Conservation (phyloP, 2,888 invertebrate species). For the Globia sparganii region DNA sequence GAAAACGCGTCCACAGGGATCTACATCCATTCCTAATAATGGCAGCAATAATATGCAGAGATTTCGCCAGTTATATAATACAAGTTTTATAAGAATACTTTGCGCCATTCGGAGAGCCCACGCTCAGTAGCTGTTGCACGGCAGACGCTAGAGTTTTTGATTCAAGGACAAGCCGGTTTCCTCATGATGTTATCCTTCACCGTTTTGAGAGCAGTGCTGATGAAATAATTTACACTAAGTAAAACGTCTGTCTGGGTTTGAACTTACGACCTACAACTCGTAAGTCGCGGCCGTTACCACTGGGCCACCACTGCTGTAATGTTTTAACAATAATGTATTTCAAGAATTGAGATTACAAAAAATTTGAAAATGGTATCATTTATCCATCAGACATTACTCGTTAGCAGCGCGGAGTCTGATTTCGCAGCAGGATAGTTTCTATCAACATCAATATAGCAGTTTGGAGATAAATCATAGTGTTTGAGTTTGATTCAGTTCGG, state of each 20-base stretch:
- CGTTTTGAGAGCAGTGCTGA: too few relatives aligned
- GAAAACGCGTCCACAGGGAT: too few relatives aligned
- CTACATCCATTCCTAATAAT: too few relatives aligned
- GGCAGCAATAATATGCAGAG: not conserved
- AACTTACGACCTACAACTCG: too few relatives aligned
- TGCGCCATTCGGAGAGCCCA: not conserved
- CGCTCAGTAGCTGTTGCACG: too few relatives aligned
- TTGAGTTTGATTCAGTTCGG: slow-evolving; percentile 8
- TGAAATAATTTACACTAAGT: too few relatives aligned
- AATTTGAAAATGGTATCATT: not conserved
- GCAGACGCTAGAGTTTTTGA: too few relatives aligned
- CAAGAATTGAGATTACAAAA: not conserved
- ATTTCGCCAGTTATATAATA: not conserved
- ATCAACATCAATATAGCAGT: not conserved
- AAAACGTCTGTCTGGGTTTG: too few relatives aligned
- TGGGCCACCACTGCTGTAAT: too few relatives aligned
- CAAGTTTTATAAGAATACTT: not conserved
- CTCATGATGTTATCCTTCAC: too few relatives aligned
- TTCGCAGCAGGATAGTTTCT: not conserved
- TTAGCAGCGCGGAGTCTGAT: not conserved
- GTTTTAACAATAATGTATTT: not conserved
- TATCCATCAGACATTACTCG: not conserved
- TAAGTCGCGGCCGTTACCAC: too few relatives aligned
- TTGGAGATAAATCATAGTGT: not conserved
- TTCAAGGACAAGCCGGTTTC: too few relatives aligned